Base-by-base conservation (phyloP, 1,140 invertebrate species). In the Leptinotarsa undecemlineata region DNA sequence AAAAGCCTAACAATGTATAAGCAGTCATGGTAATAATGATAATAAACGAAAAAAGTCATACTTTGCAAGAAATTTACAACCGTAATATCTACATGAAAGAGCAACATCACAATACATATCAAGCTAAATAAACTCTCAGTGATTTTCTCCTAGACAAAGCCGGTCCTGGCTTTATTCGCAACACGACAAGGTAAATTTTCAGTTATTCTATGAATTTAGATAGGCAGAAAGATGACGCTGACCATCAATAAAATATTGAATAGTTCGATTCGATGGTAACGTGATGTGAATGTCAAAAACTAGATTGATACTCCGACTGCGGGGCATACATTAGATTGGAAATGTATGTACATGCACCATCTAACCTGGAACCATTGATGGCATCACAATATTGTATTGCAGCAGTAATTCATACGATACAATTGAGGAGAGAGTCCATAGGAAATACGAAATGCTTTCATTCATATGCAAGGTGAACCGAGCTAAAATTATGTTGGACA, bases 171-270 rank as follows among this genome's bases (percentile, higher is more conserved):
- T 19, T 5, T 4, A 57, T 19, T 19, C 17, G n/a, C 51, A 57
- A 57, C 51, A 57, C 17, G 51, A 15, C 51, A 60, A 71, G 69
- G 69, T 71, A 61, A 71, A 71, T 71, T 71, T 71, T 71, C 69
- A 51, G 69, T 71, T 48, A 71, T 48, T 71, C 69, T 71, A 71
- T 71, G 69, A 71, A 71, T 71, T 71, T 61, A 71, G 69, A 71
- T 71, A 71, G 69, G 60, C 69, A 71, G 69, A 57, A 71, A 71
- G 69, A 71, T 71, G 69, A 71, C 26, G 69, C 48, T 71, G 69
- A 61, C 69, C 69, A 61, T 71, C 69, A 61, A 71, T 71, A 71
- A 71, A 71, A 71, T 71, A 71, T 71, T 60, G 69, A 71, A 71
- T 71, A 71, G 69, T 61, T 71, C 15, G 51, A 71, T 71, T 26